These are phyloP conservation scores for Scaptomyza pallida DNA, from an alignment of 1,140 invertebrate genomes.

Conservation along the genomic window DNA sequence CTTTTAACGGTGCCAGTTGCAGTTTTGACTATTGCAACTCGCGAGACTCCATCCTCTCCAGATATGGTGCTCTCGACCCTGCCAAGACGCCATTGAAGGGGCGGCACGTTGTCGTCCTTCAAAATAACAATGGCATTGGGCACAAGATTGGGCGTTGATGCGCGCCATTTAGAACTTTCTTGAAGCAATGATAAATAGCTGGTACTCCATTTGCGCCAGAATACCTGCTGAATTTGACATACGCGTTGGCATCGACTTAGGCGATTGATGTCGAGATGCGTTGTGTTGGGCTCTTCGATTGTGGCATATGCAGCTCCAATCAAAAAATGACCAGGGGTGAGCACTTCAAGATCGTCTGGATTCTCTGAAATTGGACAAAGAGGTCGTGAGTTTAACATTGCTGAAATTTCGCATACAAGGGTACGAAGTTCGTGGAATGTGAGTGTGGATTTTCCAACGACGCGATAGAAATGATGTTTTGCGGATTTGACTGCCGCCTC, in stretches of 20 bases:
- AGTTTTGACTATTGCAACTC: too few species aligned
- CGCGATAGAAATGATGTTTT: background rate
- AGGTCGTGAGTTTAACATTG: slow-evolving; percentile 8
- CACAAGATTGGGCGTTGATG: background rate
- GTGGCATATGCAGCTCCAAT: too few species aligned
- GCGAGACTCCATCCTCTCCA: too few species aligned
- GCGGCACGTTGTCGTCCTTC: slow-evolving; percentile 10
- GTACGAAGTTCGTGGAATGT: background rate
- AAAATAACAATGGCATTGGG: too few species aligned
- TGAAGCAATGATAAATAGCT: slow-evolving; percentile 11
- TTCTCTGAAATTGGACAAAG: slow-evolving; percentile 20
- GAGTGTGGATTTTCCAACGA: slow-evolving; percentile 3
- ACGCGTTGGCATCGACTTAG: slow-evolving; percentile 19
- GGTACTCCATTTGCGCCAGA: slow-evolving; percentile 7
- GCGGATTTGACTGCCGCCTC: too few species aligned
- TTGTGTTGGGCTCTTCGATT: background rate
- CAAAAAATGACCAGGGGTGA: too few species aligned
- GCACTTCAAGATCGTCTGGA: background rate
- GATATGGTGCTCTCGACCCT: too few species aligned
- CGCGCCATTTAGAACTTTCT: slow-evolving; percentile 7
- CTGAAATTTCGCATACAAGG: slow-evolving; percentile 12
- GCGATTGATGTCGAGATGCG: slow-evolving; percentile 8
- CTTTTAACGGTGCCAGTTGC: too few species aligned
- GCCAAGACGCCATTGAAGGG: too few species aligned
- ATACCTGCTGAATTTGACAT: slow-evolving; percentile 15